Evolutionary conservation across 1,140 invertebrate genomes (phyloP), one percentile per base, ranked within the genome.

Genomic region (Drosophila lacteicornis): DNA sequence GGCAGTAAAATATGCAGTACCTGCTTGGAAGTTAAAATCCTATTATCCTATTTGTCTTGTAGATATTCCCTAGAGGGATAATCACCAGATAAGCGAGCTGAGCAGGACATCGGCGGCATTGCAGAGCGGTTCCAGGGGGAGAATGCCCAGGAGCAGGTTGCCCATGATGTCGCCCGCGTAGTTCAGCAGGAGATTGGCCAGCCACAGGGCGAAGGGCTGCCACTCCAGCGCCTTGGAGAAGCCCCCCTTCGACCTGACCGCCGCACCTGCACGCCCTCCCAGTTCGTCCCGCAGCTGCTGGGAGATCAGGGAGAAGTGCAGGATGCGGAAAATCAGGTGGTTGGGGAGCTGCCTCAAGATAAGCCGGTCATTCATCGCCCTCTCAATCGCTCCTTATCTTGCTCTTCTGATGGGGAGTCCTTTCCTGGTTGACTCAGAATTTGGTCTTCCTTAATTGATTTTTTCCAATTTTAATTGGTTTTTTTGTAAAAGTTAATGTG

Each of bases 1-100:
- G 85, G 19, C 69, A 75, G 38, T 84, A 88, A 59, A 90, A 88
- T 5, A 88, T 65, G 43, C 80, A 42, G 51, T 88, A 88, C 77
- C 77, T 79, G 19, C 6, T 55, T 62, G 17, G 25, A 19, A 13
- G 17, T 3, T 25, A 15, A 9, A 2, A 25, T 8, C 19, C 11
- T 17, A n/a, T 40, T 17, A 8, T 33, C 8, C 1, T 1, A 19
- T 53, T 36, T 38, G n/a, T 55, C 12, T 9, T 33, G 33, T 15
- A 36, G 38, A 15, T 15, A 55, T 19, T 15, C 15, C 51, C 15
- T 4, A 3, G 1, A 2, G 4, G 19, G 15, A 22, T n/a, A 1
- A 19, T 27, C 19, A 80, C 85, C 85, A 88, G 13, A 74, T 61
- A 0, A 55, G 11, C 3, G 85, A 74, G 27, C 70, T 74, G 0